Evolutionary conservation across 2,888 invertebrate species (phyloP), one percentile per base, ranked within the genome.

Genomic region (Brenthis daphne): DNA sequence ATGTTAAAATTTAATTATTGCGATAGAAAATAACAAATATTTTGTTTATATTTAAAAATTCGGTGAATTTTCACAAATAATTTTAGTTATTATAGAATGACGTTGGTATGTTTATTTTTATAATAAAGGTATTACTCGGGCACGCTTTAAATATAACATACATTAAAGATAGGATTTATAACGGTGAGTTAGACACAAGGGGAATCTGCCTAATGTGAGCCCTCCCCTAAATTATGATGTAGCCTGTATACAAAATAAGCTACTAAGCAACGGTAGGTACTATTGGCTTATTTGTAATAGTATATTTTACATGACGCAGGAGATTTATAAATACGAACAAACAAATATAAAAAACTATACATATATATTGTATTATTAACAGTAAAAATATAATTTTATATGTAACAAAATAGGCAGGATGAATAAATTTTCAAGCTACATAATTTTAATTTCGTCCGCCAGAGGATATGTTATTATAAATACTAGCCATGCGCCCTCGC

Each of bases 121-220:
- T 14, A 54, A 54, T 54, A 50, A 33, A 50, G n/a, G n/a, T 50
- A 50, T 60, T 50, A 50, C 50, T 60, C 29, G 60, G 50, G 50
- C 16, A 60, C 60, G 50, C 60, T 60, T 60, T 60, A 50, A 60
- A 50, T 60, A 60, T 60, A 60, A 29, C 53, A 53, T 63, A 53
- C 53, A 20, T 43, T 51, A 54, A 63, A 37, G 53, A 53, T 20
- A 53, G 51, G 53, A 63, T 63, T 63, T 63, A 63, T 63, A 54
- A 63, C 53, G 63, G 53, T 14, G 63, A 53, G 63, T 53, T 63
- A 33, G 53, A 54, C 63, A 53, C 63, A 54, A 63, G 63, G 53
- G 60, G 63, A 63, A 63, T 63, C 63, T 43, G 53, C 63, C 43
- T 53, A 63, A 63, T 63, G 53, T 63, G 20, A 63, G 37, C 53